Conservation (phyloP, 1,140 invertebrate genomes). For the Drosophila bocki region DNA sequence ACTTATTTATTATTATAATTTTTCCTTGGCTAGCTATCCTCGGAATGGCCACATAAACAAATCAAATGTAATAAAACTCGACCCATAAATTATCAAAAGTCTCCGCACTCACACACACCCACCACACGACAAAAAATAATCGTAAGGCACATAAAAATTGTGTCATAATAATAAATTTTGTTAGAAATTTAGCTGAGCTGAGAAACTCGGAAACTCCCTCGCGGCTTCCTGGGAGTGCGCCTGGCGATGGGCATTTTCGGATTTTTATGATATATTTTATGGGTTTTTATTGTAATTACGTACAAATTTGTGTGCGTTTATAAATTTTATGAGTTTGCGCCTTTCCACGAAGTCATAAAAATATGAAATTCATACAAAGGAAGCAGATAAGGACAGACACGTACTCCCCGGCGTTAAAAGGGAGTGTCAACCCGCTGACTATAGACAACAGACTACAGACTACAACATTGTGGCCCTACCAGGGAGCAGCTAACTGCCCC, state of each 20-base stretch:
- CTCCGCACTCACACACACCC: conserved; percentile 10
- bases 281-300: conserved; percentile 80
- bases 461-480: conserved; percentile 21
- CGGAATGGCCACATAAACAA: conserved; percentile 68
- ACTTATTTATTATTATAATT: conserved; percentile 44
- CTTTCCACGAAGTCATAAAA: conserved; percentile 79
- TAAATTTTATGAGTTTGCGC: conserved; percentile 56
- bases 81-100: conserved; percentile 71
- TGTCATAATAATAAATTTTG: conserved; percentile 79
- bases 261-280: conserved; percentile 77
- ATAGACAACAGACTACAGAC: neutral
- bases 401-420: conserved; percentile 27
- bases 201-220: conserved; percentile 49
- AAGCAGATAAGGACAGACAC: conserved; percentile 47
- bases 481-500: conserved; percentile 10
- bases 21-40: conserved; percentile 15
- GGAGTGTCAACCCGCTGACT: conserved; percentile 41
- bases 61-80: conserved; percentile 74
- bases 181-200: conserved; percentile 48
- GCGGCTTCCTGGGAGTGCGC: conserved; percentile 41
- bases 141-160: conserved; percentile 67
- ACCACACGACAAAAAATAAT: conserved; percentile 47
- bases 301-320: conserved; percentile 72
- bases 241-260: conserved; percentile 50
- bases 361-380: conserved; percentile 62